Base-by-base conservation (phyloP, 2,797 vertebrate species). In the Pangasius sanitwongsei region DNA sequence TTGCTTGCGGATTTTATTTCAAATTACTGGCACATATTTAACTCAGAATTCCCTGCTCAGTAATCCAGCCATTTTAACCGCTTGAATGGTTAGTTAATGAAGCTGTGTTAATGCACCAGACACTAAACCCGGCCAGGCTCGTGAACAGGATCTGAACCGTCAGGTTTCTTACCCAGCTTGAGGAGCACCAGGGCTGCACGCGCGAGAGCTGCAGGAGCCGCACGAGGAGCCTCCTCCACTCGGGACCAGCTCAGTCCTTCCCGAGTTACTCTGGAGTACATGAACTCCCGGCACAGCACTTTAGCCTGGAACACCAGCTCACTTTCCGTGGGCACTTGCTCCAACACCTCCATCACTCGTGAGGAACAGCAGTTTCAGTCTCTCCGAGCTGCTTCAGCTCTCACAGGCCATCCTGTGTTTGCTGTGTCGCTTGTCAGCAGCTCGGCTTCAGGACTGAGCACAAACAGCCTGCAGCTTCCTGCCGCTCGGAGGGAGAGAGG, bases 221-320 rank as follows among this genome's bases (percentile, higher is more conserved):
- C 20, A 0, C 95, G 94, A 23, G 96, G 87, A 0, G 93, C 93
- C 65, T 96, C 93, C 88, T 98, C 97, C 0, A 95, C 94, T 90
- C 96, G 97, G 94, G 96, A 97, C 97, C 97, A 99, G 85, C 96
- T 97, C 59, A 99, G 95, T 2, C 98, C 98, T 0, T 97, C 97
- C 89, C 97, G 96, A 91, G 96, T 93, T 28, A 99, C 96, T 90
- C 98, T 97, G 1, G 97, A 98, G 89, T 97, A 95, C 74, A 99
- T 98, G 94, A 97, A 99, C 95, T 98, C 98, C 75, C 97, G 96
- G 93, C 98, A 98, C 75, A 99, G 95, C 18, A 97, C 96, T 93
- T 97, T 99, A 67, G 98, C 97, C 95, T 99, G 98, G 88, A 96
- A 97, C 85, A 98, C 98, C 77, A 99, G 96, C 93, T 99, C 98